Percentiles rank a stretch among this genome's conserved stretches.
Conservation (phyloP, 1,140 invertebrate genomes). For the Pogonognathellus flavescens region DNA sequence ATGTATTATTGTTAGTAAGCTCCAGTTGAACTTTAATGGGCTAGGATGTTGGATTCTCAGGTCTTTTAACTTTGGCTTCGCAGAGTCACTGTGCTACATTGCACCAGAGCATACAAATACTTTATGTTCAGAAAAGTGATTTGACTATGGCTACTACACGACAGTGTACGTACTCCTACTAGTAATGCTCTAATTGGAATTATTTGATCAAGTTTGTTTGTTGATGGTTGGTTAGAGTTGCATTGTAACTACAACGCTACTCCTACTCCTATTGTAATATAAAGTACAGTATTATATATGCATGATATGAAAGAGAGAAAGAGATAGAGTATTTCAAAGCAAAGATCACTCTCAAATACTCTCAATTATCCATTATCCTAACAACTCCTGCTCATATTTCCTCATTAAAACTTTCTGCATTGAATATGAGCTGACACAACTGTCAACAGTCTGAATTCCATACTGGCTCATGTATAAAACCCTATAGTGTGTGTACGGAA, state of each 20-base stretch:
- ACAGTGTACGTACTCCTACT: not conserved
- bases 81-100: no score
- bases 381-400: conserved; percentile 53
- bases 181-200: conserved; percentile 8
- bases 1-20: no score
- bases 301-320: not conserved
- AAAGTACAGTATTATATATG: no score
- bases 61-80: no score
- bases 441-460: conserved; percentile 30
- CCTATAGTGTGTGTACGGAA: not conserved
- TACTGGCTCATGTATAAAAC: not conserved
- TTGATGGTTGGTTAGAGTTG: conserved; percentile 28
- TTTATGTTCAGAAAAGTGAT: no score
- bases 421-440: conserved; percentile 56
- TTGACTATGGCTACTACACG: not conserved
- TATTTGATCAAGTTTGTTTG: conserved; percentile 45
- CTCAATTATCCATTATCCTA: conserved; percentile 45
- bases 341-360: conserved; percentile 27
- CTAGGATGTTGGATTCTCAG: no score
- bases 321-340: conserved; percentile 23
- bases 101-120: no score
- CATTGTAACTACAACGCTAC: no score
- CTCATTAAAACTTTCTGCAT: conserved; percentile 57
- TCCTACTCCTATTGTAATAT: no score
- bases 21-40: no score